Evolutionary conservation across 1,140 invertebrate species (phyloP), one percentile per base, ranked within the genome.

Genomic region (Atta colombica): DNA sequence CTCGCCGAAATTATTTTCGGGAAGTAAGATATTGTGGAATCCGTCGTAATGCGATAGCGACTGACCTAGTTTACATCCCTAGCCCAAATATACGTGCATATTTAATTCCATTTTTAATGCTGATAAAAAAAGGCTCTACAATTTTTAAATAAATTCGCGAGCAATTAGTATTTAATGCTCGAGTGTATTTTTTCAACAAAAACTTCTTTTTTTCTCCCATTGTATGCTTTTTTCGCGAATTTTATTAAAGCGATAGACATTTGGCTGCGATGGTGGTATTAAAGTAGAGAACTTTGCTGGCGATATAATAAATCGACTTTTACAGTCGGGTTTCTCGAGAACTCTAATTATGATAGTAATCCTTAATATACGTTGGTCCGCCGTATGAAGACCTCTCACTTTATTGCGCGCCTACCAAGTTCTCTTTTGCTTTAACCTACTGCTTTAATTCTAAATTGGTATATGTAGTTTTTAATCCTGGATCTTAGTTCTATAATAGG

Each of bases 281-380:
- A 88, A 87, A 77, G 82, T 18, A 49, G 16, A 71, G n/a, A 75
- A 85, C 39, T 86, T 71, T 45, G 18, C 45, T 21, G 14, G 45
- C 31, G 45, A 39, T 60, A 35, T 63, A 88, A 35, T 63, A 88
- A 88, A 81, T 85, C 68, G 85, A 75, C 77, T 87, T 90, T 88
- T 87, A 90, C 60, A 68, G 66, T 72, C 55, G 68, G 39, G 66
- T 39, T 31, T 77, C 61, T 60, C 65, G 69, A 60, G 53, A 66
- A 90, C 72, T 63, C 66, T 87, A 86, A 91, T 88, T 91, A 90
- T 72, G 45, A 61, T 45, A 58, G 45, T 88, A 84, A 88, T 89
- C 87, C 82, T 74, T 86, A 71, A 71, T 81, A 86, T 87, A 80
- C 69, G 66, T 72, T 77, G n/a, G 55, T 39, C 55, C 66, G 49